Evolutionary conservation across 2,797 vertebrate species (phyloP).

Genomic region (Monodelphis domestica): DNA sequence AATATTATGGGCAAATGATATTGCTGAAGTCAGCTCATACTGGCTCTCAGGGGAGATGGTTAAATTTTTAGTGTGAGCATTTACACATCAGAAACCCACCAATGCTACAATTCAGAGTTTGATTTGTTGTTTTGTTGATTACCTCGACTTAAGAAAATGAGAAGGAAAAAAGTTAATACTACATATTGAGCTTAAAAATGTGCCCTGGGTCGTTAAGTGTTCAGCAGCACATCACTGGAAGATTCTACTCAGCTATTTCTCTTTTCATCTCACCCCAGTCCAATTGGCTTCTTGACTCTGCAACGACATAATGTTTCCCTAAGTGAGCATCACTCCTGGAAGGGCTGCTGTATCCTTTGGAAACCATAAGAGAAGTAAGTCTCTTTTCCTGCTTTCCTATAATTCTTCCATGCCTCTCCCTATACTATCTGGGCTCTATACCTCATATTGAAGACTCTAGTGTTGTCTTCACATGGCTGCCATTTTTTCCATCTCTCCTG

Average conservation of each 20-base stretch:
- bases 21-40: not conserved
- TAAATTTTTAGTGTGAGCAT: not conserved
- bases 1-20: not conserved
- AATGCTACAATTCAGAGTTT: not conserved
- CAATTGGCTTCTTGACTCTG: not conserved
- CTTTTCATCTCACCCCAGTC: not conserved
- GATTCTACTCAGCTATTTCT: not conserved
- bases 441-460: not conserved
- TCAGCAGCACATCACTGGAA: not conserved
- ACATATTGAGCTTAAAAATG: not conserved
- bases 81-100: not conserved
- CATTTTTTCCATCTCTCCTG: not conserved
- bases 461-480: not conserved
- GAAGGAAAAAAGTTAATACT: not conserved
- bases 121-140: not conserved
- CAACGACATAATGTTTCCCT: not conserved
- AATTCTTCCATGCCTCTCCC: not conserved
- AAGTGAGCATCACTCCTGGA: not conserved
- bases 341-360: not conserved
- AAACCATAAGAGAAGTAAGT: not conserved
- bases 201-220: not conserved
- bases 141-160: not conserved
- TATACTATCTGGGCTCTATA: not conserved
- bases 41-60: not conserved
- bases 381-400: not conserved